Evolutionary conservation across 2,888 invertebrate genomes (phyloP).

Genomic region (Yponomeuta plumbellus): DNA sequence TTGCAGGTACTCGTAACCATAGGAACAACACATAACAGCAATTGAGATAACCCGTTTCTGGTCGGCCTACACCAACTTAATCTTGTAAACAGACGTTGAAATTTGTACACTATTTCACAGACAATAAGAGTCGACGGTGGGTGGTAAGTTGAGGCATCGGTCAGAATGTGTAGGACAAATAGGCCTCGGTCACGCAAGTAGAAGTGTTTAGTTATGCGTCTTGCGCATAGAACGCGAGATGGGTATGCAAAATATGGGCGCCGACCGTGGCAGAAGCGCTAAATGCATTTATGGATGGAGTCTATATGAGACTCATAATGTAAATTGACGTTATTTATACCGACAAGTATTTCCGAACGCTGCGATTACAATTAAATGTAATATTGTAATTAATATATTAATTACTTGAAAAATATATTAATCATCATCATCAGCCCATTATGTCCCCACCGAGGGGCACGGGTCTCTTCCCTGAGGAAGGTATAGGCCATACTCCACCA

Average conservation of each 20-base stretch:
- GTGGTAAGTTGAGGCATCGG: not conserved
- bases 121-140: not conserved
- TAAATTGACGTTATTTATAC: too few relatives aligned
- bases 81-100: not conserved
- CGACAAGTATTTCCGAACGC: too few relatives aligned
- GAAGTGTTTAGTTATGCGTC: constrained; percentile 8
- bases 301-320: too few relatives aligned
- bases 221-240: not conserved
- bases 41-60: constrained; percentile 8
- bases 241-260: constrained; percentile 1
- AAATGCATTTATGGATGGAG: constrained; percentile 2
- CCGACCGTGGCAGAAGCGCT: not conserved
- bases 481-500: too few relatives aligned
- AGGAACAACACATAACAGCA: constrained; percentile 3
- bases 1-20: not conserved
- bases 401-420: too few relatives aligned
- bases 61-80: not conserved
- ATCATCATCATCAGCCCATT: too few relatives aligned
- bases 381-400: too few relatives aligned
- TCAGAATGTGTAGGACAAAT: constrained; percentile 8
- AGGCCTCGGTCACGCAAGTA: constrained; percentile 2
- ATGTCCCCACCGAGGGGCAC: too few relatives aligned
- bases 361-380: too few relatives aligned
- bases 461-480: too few relatives aligned
- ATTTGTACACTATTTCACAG: not conserved